Percentiles rank a stretch among this genome's conserved stretches.
These are phyloP conservation scores for Glyphotaelius pellucidus DNA, from an alignment of 2,888 invertebrate genomes.

Conservation along the genomic window DNA sequence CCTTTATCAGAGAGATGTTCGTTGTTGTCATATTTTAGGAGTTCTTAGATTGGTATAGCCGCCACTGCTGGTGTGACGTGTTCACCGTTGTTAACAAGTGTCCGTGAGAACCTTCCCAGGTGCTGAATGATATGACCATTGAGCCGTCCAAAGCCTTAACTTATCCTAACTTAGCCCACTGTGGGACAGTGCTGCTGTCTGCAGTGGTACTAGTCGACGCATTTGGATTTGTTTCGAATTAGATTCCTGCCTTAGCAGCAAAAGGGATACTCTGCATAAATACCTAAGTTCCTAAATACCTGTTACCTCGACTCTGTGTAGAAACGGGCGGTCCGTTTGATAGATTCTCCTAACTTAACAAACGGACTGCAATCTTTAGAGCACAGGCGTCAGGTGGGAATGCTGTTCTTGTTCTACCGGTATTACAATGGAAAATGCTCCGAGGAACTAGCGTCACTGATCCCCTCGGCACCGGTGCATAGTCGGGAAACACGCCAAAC, in stretches of 20 bases:
- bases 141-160: background rate
- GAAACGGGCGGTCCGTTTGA: no score
- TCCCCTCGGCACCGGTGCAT: no score
- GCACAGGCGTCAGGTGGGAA: no score
- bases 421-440: no score
- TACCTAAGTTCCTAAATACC: no score
- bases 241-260: background rate
- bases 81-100: background rate
- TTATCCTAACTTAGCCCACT: background rate
- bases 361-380: no score
- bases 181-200: background rate
- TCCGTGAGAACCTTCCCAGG: constrained; percentile 36
- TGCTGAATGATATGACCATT: constrained; percentile 16
- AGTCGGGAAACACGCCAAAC: no score
- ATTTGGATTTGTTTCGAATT: background rate
- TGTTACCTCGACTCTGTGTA: no score
- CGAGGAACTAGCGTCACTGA: no score
- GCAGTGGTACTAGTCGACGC: background rate
- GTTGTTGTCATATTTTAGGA: background rate
- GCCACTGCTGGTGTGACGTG: background rate
- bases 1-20: background rate
- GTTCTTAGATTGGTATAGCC: background rate
- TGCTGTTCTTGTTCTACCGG: no score
- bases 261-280: background rate
- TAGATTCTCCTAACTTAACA: no score